Base-by-base conservation (phyloP, 2,888 invertebrate genomes). In the Bellardia pandia region DNA sequence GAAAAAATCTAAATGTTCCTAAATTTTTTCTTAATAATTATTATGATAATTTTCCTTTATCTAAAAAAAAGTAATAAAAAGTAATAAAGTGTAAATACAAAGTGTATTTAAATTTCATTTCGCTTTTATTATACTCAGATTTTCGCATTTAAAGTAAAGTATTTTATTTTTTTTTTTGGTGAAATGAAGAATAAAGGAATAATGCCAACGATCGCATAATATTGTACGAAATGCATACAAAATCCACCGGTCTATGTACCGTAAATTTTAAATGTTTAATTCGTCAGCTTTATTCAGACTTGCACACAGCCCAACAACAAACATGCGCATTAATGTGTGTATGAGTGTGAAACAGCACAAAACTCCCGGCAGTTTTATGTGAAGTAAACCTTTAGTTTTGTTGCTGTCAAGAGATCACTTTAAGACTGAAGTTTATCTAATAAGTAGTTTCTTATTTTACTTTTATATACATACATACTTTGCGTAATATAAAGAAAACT, bases 151-250 rank as follows among this genome's bases (percentile, higher is more conserved):
- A 72, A 72, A 74, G 30, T 13, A 13, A 33, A 78, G 40, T n/a
- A 84, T 45, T 56, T 16, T 56, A 23, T 56, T 8, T 51, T 14
- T 51, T 33, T 37, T 37, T 37, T 37, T 37, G 3, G 37, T 51
- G 13, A 48, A 30, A 51, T 40, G 16, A 77, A 40, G 23, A 9
- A 37, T 40, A 75, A 33, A 13, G 48, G 6, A 33, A 33, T 74
- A 81, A 81, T 77, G 77, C 86, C 77, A 81, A 81, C 77, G 81
- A 81, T 81, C 66, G 68, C 81, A 86, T 86, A 76, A 81, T 37
- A 37, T 86, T 81, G 42, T 85, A 85, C 75, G 80, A 85, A 81
- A 82, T 69, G 68, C 75, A 75, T 68, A 30, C 23, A 62, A 37
- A 30, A 68, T 62, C 37, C 42, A 64, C 42, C 66, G 13, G 40